Base-by-base conservation (phyloP, 1,140 invertebrate genomes). In the Microplitis mediator region DNA sequence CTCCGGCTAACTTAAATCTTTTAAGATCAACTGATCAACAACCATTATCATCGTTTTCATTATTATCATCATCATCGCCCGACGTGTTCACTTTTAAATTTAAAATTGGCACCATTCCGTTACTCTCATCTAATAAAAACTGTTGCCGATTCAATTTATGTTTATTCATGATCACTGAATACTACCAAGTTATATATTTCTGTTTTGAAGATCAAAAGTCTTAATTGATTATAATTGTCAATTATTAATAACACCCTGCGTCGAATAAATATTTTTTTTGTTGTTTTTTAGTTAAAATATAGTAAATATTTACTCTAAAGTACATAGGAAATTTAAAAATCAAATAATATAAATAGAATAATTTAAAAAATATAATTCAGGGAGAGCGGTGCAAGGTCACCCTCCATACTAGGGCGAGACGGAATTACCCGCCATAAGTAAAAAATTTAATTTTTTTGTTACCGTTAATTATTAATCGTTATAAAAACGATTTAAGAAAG, bases 1-100 rank as follows among this genome's bases (percentile, higher is more conserved):
- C 87, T 85, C 82, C 86, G 82, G 83, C 76, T 74, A 80, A 83
- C 63, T 78, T 79, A 73, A 80, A 78, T 74, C 74, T 80, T 32
- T 75, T 79, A 76, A 71, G 71, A 62, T 51, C 76, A 60, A 75
- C 72, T 50, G 73, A 39, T 39, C 39, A 39, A 11, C 39, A 5
- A 39, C 11, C 39, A 39, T 39, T 39, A 39, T 39, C 8, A 39
- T 39, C 39, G 11, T 39, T 72, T 61, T 75, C 39, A 39, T 39
- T 72, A 63, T 75, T 77, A 60, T 77, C 84, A 66, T 75, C 77
- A 56, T 74, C 72, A 54, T 79, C 79, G 32, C 76, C 80, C 60
- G 73, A 73, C 54, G 78, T 78, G 35, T 58, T 82, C 81, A 72
- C 63, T 76, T 51, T 80, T 77, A 23, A 80, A 76, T 50, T 82